Percentiles rank a stretch among this genome's conserved stretches.
Evolutionary conservation across 2,797 vertebrate genomes (phyloP).

Genomic region (Lerista edwardsae): DNA sequence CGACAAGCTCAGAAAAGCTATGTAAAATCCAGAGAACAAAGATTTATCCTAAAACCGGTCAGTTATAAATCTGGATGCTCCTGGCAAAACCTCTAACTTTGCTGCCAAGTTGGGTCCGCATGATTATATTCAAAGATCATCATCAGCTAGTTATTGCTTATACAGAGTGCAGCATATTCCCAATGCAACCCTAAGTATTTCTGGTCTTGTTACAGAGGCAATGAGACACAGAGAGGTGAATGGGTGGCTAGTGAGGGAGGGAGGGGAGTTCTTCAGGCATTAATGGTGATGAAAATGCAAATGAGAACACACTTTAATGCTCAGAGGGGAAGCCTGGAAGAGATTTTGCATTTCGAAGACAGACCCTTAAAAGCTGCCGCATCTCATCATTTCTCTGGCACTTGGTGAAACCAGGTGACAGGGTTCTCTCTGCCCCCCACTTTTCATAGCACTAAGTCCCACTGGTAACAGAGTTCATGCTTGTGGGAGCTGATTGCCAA

Average conservation of each 20-base stretch:
- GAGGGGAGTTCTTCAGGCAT: slow-evolving; percentile 19
- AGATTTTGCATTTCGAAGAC: slow-evolving; percentile 58
- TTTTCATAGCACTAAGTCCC: slow-evolving; percentile 27
- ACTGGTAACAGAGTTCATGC: slow-evolving; percentile 7
- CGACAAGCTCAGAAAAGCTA: slow-evolving; percentile 7
- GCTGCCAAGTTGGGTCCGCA: slow-evolving; percentile 31
- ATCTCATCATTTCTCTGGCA: slow-evolving; percentile 9
- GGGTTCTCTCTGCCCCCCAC: slow-evolving; percentile 32
- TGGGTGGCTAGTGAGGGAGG: slow-evolving; percentile 1
- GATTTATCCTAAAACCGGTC: slow-evolving; percentile 45
- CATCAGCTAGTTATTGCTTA: slow-evolving; percentile 27
- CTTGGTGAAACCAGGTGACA: slow-evolving; percentile 29
- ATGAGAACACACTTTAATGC: slow-evolving; percentile 30
- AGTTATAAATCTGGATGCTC: slow-evolving; percentile 1
- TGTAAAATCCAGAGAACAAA: slow-evolving; percentile 53
- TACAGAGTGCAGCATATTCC: slow-evolving; percentile 34
- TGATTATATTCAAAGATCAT: slow-evolving; percentile 36
- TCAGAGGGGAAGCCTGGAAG: slow-evolving; percentile 45
- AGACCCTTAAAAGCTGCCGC: slow-evolving; percentile 15
- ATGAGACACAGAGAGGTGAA: slow-evolving; percentile 12
- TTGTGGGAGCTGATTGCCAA: slow-evolving; percentile 9
- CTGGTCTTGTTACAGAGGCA: not conserved
- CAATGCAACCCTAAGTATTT: slow-evolving; percentile 10
- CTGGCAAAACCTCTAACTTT: slow-evolving; percentile 14
- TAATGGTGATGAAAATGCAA: slow-evolving; percentile 27